phyloP scores from a whole-genome alignment of 2,113 vertebrate genomes.

The Tonatia bakeri region DNA sequence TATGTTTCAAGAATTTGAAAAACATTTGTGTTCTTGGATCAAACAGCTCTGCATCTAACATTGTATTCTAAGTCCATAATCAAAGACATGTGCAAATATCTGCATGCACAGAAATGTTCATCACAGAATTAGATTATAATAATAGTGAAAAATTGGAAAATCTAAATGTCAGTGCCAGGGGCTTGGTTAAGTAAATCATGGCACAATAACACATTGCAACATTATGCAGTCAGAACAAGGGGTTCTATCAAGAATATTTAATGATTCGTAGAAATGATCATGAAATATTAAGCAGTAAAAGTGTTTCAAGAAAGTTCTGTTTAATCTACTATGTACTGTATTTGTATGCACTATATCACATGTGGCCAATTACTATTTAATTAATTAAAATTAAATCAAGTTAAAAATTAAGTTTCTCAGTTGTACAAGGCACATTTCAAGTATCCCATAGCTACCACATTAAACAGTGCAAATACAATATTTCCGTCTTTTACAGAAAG shows the following conservation, averaged over 20 bases:
- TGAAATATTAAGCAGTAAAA: constrained; percentile 62
- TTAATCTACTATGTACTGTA: not conserved
- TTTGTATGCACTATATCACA: not conserved
- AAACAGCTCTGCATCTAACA: not conserved
- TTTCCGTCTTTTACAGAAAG: not conserved
- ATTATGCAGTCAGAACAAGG: not conserved
- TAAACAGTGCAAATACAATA: not conserved
- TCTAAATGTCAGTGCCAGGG: not conserved
- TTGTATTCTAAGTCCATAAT: not conserved
- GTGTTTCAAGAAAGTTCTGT: constrained; percentile 36
- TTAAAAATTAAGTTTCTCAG: constrained; percentile 26
- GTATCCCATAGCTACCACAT: not conserved
- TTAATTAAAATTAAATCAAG: constrained; percentile 58
- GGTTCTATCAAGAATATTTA: constrained; percentile 2
- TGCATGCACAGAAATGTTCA: not conserved
- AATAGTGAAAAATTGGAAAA: constrained; percentile 21
- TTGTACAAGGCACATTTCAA: constrained; percentile 5
- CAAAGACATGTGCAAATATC: not conserved
- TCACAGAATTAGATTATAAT: not conserved
- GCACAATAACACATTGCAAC: not conserved
- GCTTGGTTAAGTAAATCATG: not conserved
- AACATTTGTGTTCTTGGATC: not conserved
- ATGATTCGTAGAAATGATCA: constrained; percentile 31
- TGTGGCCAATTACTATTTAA: constrained; percentile 44
- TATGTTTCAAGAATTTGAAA: not conserved